Percentiles rank a stretch among this genome's conserved stretches.
These are phyloP conservation scores for Larimichthys crocea DNA, from an alignment of 2,113 vertebrate genomes.

Conservation along the genomic window DNA sequence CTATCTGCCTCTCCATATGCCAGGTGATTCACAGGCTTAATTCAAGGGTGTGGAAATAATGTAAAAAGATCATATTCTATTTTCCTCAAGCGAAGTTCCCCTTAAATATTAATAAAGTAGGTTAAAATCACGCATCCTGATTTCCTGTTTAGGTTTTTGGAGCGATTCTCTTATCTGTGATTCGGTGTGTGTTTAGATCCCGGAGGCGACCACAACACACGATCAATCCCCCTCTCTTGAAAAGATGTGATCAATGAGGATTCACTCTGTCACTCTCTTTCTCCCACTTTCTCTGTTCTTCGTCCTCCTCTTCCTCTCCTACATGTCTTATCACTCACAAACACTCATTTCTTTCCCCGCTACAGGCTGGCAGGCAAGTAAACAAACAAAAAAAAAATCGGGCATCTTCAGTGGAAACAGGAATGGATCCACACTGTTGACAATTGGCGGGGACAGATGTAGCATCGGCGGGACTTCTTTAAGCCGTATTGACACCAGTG, in stretches of 20 bases:
- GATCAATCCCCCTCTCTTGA: conserved; percentile 56
- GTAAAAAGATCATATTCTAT: conserved; percentile 39
- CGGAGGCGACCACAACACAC: conserved; percentile 16
- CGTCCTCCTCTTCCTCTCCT: conserved; percentile 57
- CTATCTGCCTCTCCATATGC: conserved; percentile 60
- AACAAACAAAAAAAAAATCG: conserved; percentile 34
- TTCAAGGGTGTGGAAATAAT: conserved; percentile 38
- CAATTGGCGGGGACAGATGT: conserved; percentile 59
- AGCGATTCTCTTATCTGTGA: conserved; percentile 39
- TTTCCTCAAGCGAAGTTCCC: conserved; percentile 18
- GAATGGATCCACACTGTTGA: conserved; percentile 63
- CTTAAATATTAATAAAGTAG: conserved; percentile 52
- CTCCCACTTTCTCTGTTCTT: conserved; percentile 38
- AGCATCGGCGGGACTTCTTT: conserved; percentile 56
- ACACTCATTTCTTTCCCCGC: conserved; percentile 64
- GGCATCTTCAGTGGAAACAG: conserved; percentile 21
- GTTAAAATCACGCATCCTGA: conserved; percentile 23
- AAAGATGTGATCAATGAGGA: conserved; percentile 69
- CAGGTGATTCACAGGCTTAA: conserved; percentile 61
- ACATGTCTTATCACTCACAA: conserved; percentile 72
- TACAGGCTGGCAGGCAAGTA: conserved; percentile 48
- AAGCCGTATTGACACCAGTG: conserved; percentile 58
- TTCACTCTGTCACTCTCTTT: conserved; percentile 49
- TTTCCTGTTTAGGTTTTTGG: conserved; percentile 23
- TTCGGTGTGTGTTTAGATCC: conserved; percentile 21